phyloP scores from a whole-genome alignment of 2,113 vertebrate genomes.

The Ictalurus furcatus region DNA sequence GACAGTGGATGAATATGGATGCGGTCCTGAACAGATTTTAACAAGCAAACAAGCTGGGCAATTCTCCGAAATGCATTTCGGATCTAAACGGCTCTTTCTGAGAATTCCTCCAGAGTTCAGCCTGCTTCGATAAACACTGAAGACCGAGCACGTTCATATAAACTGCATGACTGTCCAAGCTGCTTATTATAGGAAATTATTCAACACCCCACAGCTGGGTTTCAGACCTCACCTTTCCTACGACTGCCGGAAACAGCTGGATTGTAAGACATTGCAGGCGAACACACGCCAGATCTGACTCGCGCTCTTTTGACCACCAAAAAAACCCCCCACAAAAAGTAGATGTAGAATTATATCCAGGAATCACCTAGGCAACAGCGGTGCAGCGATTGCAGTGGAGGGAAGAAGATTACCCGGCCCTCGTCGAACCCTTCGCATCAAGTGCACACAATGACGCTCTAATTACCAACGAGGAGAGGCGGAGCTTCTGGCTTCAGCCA shows the following conservation, averaged over 20 bases:
- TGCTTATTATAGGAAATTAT: not conserved
- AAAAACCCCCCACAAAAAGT: not conserved
- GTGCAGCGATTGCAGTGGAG: not conserved
- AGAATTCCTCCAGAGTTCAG: not conserved
- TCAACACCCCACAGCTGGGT: not conserved
- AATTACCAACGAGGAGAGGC: slow-evolving; percentile 23
- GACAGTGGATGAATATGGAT: slow-evolving; percentile 41
- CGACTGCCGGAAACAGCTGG: not conserved
- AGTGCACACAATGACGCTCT: slow-evolving; percentile 12
- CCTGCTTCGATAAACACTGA: not conserved
- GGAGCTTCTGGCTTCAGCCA: not conserved
- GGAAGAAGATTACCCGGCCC: slow-evolving; percentile 18
- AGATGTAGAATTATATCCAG: not conserved
- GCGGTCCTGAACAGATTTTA: not conserved
- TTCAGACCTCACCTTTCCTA: not conserved
- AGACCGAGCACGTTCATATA: not conserved
- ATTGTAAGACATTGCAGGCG: not conserved
- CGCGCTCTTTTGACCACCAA: not conserved
- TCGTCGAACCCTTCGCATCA: not conserved
- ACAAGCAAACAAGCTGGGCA: not conserved
- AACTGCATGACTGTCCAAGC: not conserved
- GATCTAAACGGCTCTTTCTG: not conserved
- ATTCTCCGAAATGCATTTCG: slow-evolving; percentile 6
- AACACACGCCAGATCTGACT: not conserved
- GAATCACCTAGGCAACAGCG: slow-evolving; percentile 47